Conservation (phyloP, 2,888 invertebrate species). For the Drosophila demipolita region DNA sequence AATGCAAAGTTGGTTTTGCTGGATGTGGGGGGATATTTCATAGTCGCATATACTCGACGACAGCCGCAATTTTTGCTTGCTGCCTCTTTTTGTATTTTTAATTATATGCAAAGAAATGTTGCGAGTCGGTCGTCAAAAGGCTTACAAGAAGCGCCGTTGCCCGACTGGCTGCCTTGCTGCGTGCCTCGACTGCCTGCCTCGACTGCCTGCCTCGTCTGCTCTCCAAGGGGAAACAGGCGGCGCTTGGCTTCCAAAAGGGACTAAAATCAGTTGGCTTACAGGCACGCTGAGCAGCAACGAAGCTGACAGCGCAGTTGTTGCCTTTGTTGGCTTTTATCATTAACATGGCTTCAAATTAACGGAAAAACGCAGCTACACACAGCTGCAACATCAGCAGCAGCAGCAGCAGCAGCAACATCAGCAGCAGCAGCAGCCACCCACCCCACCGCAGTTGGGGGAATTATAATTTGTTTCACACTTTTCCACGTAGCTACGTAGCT, state of each 20-base stretch:
- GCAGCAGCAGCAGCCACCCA: conserved; percentile 20
- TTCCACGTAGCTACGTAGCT: conserved; percentile 33
- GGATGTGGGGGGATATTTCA: background rate
- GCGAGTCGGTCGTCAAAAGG: conserved; percentile 70
- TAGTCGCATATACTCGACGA: conserved; percentile 7
- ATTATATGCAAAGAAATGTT: conserved; percentile 77
- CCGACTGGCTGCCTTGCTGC: background rate
- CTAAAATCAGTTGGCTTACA: conserved; percentile 68
- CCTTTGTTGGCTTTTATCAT: conserved; percentile 78
- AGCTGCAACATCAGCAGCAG: conserved; percentile 5
- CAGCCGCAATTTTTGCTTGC: conserved; percentile 1
- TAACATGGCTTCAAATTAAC: conserved; percentile 75
- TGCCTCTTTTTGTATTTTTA: conserved; percentile 50
- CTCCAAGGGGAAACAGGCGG: conserved; percentile 46
- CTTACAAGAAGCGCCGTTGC: conserved; percentile 45
- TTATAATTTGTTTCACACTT: conserved; percentile 69
- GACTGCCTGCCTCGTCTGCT: conserved; percentile 15
- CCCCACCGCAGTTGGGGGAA: conserved; percentile 64
- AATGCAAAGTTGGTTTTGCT: background rate
- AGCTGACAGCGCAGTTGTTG: conserved; percentile 37
- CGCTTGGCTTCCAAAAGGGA: conserved; percentile 54
- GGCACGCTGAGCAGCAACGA: conserved; percentile 19
- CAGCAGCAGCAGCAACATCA: background rate
- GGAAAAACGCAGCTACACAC: conserved; percentile 43
- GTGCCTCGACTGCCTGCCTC: background rate